Base-by-base conservation (phyloP, 2,113 vertebrate genomes). In the Ceyx cyanopectus region DNA sequence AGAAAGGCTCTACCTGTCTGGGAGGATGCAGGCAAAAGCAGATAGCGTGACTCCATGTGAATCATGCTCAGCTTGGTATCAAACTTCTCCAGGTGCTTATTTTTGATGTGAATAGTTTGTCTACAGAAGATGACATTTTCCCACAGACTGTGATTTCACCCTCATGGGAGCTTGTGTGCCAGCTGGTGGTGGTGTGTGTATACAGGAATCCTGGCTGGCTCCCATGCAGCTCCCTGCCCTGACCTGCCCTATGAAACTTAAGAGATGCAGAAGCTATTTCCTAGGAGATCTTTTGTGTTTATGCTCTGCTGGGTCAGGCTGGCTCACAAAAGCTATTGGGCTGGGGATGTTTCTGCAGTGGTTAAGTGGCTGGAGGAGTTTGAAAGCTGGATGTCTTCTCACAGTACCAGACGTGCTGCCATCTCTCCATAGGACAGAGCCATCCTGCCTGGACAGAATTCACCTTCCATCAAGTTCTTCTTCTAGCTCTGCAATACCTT, bases 171-270 rank as follows among this genome's bases (percentile, higher is more conserved):
- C 54, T 68, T 22, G 7, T 70, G 29, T 84, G 66, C 81, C 70
- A 68, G 65, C 72, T 92, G 85, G 78, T 77, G 77, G 76, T 58
- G 66, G 90, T 92, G 62, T 82, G 54, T 43, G 18, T 81, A 82
- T 24, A 81, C 72, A 89, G 87, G 70, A 87, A 89, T 85, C 80
- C 89, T 90, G 93, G 70, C 83, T 91, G 88, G 45, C 51, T 93
- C 50, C 74, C 69, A 51, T 57, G 50, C 74, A 63, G 56, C 58
- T 80, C 48, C 78, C 53, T 94, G 92, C 72, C 85, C 89, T 85
- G 75, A 30, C 81, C 72, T 93, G 81, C 70, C 68, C 68, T 30
- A 10, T 67, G 82, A 75, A 94, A 96, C 78, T 60, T 60, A 75
- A 73, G 67, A 89, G 89, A 89, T 14, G 8, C 27, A 94, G 85